Conservation (phyloP, 2,888 invertebrate genomes). For the Diplazon laetatorius region DNA sequence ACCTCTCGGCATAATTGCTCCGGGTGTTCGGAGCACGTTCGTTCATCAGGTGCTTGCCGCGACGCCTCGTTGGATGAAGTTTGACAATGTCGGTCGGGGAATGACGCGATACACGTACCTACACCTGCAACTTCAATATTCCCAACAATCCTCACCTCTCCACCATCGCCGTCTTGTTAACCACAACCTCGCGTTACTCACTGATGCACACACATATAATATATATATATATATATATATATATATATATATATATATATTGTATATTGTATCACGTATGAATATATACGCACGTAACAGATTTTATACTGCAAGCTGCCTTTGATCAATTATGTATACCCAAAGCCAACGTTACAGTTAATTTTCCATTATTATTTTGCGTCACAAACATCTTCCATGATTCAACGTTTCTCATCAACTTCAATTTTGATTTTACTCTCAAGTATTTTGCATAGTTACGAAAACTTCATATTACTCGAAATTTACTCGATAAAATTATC, state of each 20-base stretch:
- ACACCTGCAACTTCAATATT: constrained; percentile 45
- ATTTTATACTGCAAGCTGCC: constrained; percentile 55
- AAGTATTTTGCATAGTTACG: too few species aligned
- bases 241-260: too few species aligned
- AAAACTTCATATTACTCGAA: too few species aligned
- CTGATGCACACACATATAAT: neutral
- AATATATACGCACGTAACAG: neutral
- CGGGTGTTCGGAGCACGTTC: constrained; percentile 40
- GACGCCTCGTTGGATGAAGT: constrained; percentile 63
- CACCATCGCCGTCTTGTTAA: constrained; percentile 8
- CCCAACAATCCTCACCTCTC: constrained; percentile 15
- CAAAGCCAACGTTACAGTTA: constrained; percentile 57
- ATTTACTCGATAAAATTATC: too few species aligned
- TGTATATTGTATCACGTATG: neutral
- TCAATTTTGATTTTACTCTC: too few species aligned
- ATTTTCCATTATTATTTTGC: constrained; percentile 55
- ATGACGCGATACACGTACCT: constrained; percentile 55
- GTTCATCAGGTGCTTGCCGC: constrained; percentile 61
- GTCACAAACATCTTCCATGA: too few species aligned
- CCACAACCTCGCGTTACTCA: constrained; percentile 12
- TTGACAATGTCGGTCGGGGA: constrained; percentile 62
- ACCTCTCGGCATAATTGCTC: constrained; percentile 45
- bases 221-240: too few species aligned
- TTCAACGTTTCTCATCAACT: too few species aligned
- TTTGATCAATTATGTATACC: constrained; percentile 71